phyloP scores from a whole-genome alignment of 2,113 vertebrate species.

The Echinops telfairi region DNA sequence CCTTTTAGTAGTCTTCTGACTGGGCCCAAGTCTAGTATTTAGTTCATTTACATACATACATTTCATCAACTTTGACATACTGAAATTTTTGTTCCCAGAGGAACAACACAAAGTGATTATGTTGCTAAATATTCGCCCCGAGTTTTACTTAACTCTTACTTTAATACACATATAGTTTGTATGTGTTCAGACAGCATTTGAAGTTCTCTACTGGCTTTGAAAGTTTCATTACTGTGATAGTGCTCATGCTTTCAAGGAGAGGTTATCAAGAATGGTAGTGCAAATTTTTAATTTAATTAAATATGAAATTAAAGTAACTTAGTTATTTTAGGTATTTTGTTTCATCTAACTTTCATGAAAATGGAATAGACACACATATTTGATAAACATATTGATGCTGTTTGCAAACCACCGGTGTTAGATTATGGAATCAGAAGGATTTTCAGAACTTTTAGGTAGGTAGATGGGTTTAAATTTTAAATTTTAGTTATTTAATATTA shows the following conservation, averaged over 20 bases:
- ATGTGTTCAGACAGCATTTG: background rate
- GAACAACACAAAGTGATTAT: background rate
- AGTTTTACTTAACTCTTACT: background rate
- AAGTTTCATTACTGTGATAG: background rate
- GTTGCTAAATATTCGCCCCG: background rate
- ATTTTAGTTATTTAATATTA: constrained; percentile 69
- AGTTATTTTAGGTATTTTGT: constrained; percentile 64
- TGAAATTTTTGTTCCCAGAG: constrained; percentile 66
- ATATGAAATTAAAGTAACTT: constrained; percentile 62
- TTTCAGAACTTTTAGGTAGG: constrained; percentile 64
- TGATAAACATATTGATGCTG: constrained; percentile 48
- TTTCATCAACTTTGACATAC: constrained; percentile 66
- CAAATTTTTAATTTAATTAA: constrained; percentile 71
- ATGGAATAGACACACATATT: background rate
- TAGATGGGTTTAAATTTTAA: constrained; percentile 64
- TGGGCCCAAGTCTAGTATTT: constrained; percentile 78
- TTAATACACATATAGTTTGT: too few species aligned
- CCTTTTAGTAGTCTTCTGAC: constrained; percentile 76
- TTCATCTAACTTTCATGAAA: constrained; percentile 64
- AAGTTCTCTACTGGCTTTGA: constrained; percentile 54
- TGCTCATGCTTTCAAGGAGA: constrained; percentile 44
- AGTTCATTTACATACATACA: constrained; percentile 66
- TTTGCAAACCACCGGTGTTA: constrained; percentile 60
- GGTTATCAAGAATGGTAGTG: constrained; percentile 61
- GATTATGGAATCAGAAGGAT: constrained; percentile 73